Evolutionary conservation across 2,888 invertebrate species (phyloP).

Genomic region (Eupithecia insigniata): DNA sequence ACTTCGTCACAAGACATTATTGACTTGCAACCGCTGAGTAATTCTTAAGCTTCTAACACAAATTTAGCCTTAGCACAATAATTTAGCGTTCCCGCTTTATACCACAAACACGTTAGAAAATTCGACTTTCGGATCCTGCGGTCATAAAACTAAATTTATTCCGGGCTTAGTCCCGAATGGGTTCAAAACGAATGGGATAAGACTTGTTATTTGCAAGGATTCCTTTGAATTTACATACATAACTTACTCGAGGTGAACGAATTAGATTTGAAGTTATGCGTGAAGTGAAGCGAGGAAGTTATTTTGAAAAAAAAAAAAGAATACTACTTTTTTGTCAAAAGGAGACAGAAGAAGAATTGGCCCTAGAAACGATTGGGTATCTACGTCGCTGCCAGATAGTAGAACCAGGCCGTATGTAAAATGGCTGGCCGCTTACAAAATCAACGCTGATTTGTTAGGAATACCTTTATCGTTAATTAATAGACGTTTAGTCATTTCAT

Average conservation of each 20-base stretch:
- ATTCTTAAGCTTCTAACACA: neutral
- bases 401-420: too few species aligned
- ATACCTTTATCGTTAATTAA: too few species aligned
- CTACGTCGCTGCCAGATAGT: too few species aligned
- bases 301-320: neutral
- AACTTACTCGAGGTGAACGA: slow-evolving; percentile 2
- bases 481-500: too few species aligned
- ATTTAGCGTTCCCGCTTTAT: slow-evolving; percentile 17
- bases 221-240: slow-evolving; percentile 16
- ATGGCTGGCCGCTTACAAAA: too few species aligned
- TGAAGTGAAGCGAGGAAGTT: neutral
- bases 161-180: slow-evolving; percentile 44
- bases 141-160: slow-evolving; percentile 57
- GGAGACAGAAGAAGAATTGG: too few species aligned
- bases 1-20: neutral
- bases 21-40: neutral
- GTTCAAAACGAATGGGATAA: slow-evolving; percentile 31
- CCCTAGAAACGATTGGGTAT: too few species aligned
- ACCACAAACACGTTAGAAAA: slow-evolving; percentile 54
- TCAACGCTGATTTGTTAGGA: too few species aligned
- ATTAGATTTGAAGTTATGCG: slow-evolving; percentile 5
- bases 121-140: slow-evolving; percentile 53
- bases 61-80: slow-evolving; percentile 1
- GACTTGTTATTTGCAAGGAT: slow-evolving; percentile 32
- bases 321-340: too few species aligned